Conservation (phyloP, 1,140 invertebrate species). For the Coenobita brevimanus region DNA sequence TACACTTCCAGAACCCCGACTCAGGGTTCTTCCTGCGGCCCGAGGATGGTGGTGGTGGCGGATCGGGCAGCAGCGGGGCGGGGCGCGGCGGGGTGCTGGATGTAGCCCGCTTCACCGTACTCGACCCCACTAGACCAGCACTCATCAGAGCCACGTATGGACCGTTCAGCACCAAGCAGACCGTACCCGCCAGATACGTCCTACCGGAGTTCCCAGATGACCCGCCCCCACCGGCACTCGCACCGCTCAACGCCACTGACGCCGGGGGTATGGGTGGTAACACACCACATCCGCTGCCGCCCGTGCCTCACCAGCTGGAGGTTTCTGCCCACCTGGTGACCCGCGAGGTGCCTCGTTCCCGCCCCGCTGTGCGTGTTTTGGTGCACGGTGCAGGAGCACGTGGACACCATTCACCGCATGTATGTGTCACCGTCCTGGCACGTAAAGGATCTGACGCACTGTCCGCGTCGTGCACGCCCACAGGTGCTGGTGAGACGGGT, state of each 20-base stretch:
- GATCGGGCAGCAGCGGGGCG: slow-evolving; percentile 49
- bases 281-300: slow-evolving; percentile 34
- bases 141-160: slow-evolving; percentile 92
- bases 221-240: slow-evolving; percentile 13
- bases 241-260: slow-evolving; percentile 56
- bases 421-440: slow-evolving; percentile 54
- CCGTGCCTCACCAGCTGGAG: slow-evolving; percentile 80
- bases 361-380: slow-evolving; percentile 88
- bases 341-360: slow-evolving; percentile 85
- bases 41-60: slow-evolving; percentile 46
- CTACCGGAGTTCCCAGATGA: slow-evolving; percentile 84
- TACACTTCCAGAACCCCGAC: slow-evolving; percentile 70
- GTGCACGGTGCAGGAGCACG: slow-evolving; percentile 84
- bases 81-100: slow-evolving; percentile 68
- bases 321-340: slow-evolving; percentile 93
- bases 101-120: slow-evolving; percentile 84
- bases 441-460: slow-evolving; percentile 47
- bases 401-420: slow-evolving; percentile 63
- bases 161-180: slow-evolving; percentile 94
- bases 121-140: slow-evolving; percentile 89
- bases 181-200: slow-evolving; percentile 90
- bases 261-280: slow-evolving; percentile 72
- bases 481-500: slow-evolving; percentile 73
- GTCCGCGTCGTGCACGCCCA: slow-evolving; percentile 67
- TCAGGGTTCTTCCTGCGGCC: slow-evolving; percentile 69